These are phyloP conservation scores for Belonocnema kinseyi DNA, from an alignment of 1,140 invertebrate genomes.

Conservation along the genomic window DNA sequence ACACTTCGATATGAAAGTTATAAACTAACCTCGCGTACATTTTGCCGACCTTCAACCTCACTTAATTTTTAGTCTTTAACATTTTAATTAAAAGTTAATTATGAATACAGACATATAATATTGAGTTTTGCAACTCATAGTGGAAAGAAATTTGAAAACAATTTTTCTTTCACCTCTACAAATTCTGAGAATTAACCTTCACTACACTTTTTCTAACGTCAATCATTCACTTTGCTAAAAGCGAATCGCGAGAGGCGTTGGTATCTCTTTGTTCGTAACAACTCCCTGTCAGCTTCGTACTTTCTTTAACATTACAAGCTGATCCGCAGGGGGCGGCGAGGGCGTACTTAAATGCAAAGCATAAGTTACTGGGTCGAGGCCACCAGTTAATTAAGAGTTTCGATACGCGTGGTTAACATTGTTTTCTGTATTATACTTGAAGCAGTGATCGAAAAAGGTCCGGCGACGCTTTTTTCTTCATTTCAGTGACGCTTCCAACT, in stretches of 20 bases:
- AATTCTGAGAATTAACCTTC: neutral
- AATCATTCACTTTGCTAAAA: conserved; percentile 16
- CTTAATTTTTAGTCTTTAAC: too few relatives aligned
- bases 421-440: neutral
- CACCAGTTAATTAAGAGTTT: conserved; percentile 44
- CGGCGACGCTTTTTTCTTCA: too few relatives aligned
- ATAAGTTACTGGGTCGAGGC: conserved; percentile 50
- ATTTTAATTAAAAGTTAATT: neutral
- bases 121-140: neutral
- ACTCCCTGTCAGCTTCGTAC: conserved; percentile 19
- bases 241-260: conserved; percentile 27
- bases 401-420: conserved; percentile 30
- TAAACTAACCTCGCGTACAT: too few relatives aligned
- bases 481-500: too few relatives aligned
- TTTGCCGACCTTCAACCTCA: too few relatives aligned
- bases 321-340: conserved; percentile 37
- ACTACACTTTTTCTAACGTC: conserved; percentile 5
- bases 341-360: conserved; percentile 44
- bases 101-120: neutral
- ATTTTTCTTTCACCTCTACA: conserved; percentile 5
- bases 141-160: neutral
- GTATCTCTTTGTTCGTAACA: conserved; percentile 14
- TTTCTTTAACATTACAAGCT: conserved; percentile 7
- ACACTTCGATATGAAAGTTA: too few relatives aligned
- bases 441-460: too few relatives aligned